Evolutionary conservation across 2,888 invertebrate genomes (phyloP), one percentile per base, ranked within the genome.

Genomic region (Dasysyrphus albostriatus): DNA sequence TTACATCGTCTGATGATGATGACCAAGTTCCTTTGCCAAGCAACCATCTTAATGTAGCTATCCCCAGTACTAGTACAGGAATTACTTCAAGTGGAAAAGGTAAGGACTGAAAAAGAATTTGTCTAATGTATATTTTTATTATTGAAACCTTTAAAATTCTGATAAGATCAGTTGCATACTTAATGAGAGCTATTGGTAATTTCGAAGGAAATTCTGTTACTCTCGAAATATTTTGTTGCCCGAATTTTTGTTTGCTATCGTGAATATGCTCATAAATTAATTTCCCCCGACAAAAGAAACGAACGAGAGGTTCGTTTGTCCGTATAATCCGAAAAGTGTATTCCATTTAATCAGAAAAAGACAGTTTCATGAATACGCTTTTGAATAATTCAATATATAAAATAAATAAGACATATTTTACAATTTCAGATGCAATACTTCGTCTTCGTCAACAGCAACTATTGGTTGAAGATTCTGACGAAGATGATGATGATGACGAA

Each of bases 41-140:
- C 29, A 83, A 87, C 58, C 83, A 79, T 49, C n/a, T 75, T 5
- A 92, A 94, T 88, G 91, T 94, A 89, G 94, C 95, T 88, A 93
- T 94, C 88, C 95, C 95, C 14, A 95, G 95, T 90, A 95, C 95
- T 59, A 95, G 95, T 89, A 95, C 95, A 89, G 95, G 95, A 91
- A 90, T 91, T 42, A 91, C 91, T 8, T 90, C 91, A 19, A 91
- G 90, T 87, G 90, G 90, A 63, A 89, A 90, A 89, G 90, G 90
- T 91, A 80, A 84, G 77, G 65, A 16, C 14, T 63, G 29, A 42
- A 19, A 19, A 10, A 19, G 9, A 24, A 24, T 24, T 24, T 24
- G 24, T 24, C 3, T 24, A 24, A 24, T 2, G 24, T 24, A 24
- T 24, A 24, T n/a, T n/a, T n/a, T n/a, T n/a, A n/a, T n/a, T n/a